phyloP scores from a whole-genome alignment of 1,140 invertebrate genomes.

The Gonatopus flavifemur region DNA sequence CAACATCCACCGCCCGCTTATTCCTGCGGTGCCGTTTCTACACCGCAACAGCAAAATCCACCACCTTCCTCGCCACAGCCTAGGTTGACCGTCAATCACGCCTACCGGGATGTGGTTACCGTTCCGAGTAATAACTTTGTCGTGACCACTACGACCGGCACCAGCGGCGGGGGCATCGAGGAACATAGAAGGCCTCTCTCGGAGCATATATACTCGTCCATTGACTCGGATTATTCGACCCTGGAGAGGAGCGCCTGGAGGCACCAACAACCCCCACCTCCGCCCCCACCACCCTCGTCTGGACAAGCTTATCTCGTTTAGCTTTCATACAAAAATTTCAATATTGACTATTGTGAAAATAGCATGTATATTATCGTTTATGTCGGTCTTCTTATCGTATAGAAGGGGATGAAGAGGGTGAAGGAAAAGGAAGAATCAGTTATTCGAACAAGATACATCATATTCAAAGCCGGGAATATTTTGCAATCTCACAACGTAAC shows the following conservation, averaged over 20 bases:
- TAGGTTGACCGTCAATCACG: conserved; percentile 53
- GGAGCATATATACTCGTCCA: conserved; percentile 85
- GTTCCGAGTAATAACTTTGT: conserved; percentile 62
- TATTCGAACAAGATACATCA: no score
- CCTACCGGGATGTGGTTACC: conserved; percentile 46
- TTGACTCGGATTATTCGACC: conserved; percentile 79
- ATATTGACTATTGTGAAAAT: no score
- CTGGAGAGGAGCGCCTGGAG: conserved; percentile 59
- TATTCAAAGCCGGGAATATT: no score
- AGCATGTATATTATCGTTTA: no score
- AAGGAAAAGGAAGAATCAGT: neutral
- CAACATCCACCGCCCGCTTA: conserved; percentile 60
- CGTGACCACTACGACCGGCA: conserved; percentile 40
- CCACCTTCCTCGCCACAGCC: conserved; percentile 58
- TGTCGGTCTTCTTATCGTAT: neutral
- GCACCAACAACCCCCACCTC: conserved; percentile 44
- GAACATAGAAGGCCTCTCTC: conserved; percentile 70
- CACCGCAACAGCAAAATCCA: conserved; percentile 31
- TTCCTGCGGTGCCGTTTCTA: conserved; percentile 36
- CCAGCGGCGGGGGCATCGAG: conserved; percentile 54
- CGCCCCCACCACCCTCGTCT: conserved; percentile 48
- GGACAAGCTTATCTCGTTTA: conserved; percentile 65
- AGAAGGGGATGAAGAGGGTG: neutral
- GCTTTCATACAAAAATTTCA: conserved; percentile 29
- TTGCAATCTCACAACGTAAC: no score